phyloP scores from a whole-genome alignment of 1,140 invertebrate genomes.

The Chlorops oryzae region DNA sequence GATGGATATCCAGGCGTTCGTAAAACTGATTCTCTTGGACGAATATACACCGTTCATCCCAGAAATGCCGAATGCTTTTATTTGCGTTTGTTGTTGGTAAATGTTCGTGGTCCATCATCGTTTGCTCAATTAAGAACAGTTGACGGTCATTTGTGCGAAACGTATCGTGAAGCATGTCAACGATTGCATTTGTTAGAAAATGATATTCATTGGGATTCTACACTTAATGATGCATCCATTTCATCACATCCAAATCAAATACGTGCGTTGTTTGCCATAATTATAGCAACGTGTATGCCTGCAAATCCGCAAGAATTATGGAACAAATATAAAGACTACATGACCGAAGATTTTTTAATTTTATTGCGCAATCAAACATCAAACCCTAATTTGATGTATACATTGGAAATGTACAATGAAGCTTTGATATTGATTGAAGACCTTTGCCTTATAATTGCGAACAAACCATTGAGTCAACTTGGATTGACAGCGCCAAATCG shows the following conservation, averaged over 20 bases:
- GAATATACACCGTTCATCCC: conserved; percentile 46
- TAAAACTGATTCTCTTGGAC: conserved; percentile 29
- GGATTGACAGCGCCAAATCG: conserved; percentile 36
- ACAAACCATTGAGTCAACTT: conserved; percentile 23
- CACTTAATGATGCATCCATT: conserved; percentile 34
- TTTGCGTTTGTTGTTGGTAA: conserved; percentile 44
- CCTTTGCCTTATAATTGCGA: conserved; percentile 22
- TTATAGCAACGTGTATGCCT: conserved; percentile 32
- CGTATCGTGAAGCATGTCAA: conserved; percentile 45
- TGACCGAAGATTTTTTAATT: conserved; percentile 30
- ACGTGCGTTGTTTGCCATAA: conserved; percentile 44
- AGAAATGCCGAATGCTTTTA: conserved; percentile 45
- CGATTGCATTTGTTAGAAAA: conserved; percentile 39
- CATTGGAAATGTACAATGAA: conserved; percentile 29
- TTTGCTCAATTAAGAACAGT: conserved; percentile 45
- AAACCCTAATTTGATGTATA: too few species aligned
- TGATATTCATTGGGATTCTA: conserved; percentile 35
- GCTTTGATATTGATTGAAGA: conserved; percentile 25
- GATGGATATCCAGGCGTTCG: conserved; percentile 25
- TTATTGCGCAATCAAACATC: too few species aligned
- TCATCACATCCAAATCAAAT: conserved; percentile 41
- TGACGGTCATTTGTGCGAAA: conserved; percentile 36
- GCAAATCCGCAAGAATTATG: conserved; percentile 33
- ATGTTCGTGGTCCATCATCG: conserved; percentile 44
- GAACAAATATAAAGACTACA: conserved; percentile 37